Base-by-base conservation (phyloP, 1,140 invertebrate species). In the Drosophila funebris region DNA sequence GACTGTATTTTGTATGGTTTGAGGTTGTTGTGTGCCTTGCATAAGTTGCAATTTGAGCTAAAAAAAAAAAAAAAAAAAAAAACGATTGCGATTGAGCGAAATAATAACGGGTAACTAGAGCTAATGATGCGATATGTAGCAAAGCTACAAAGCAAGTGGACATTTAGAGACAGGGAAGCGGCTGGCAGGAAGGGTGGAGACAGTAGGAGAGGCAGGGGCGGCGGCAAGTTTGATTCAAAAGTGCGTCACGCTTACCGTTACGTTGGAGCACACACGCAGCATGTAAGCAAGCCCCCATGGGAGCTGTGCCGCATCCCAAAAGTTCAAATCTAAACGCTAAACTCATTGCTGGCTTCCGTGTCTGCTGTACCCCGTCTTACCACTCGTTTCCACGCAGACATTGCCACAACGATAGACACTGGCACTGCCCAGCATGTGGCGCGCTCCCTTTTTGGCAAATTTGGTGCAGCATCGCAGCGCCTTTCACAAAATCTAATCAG, bases 401-500 rank as follows among this genome's bases (percentile, higher is more conserved):
- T 27, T 37, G 18, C 46, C 13, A 36, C 50, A 6, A 14, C 24
- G n/a, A n/a, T n/a, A n/a, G n/a, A n/a, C 33, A 27, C 46, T 54
- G 36, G 24, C 18, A 41, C 39, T 48, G 75, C 82, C 62, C 82
- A 87, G 82, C 82, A 87, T 88, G 83, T 82, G 83, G 83, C 52
- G 78, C 75, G 75, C 83, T 88, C 82, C 82, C 83, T 87, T 87
- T 87, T 87, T 82, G 82, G 82, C 82, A 88, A 87, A 87, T 87
- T 87, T 82, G 83, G 82, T 87, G 78, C 82, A 84, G 66, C 73
- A 60, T 57, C 64, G 58, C 63, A 76, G 73, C 78, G 68, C 81
- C 80, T 85, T 85, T 85, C 81, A 85, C 74, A 83, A 87, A 87
- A 87, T 87, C 83, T 87, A 87, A 88, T 87, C 83, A 87, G 82